Percentiles rank a stretch among this genome's conserved stretches.
Conservation (phyloP, 1,140 invertebrate species). For the Drosophila erecta region DNA sequence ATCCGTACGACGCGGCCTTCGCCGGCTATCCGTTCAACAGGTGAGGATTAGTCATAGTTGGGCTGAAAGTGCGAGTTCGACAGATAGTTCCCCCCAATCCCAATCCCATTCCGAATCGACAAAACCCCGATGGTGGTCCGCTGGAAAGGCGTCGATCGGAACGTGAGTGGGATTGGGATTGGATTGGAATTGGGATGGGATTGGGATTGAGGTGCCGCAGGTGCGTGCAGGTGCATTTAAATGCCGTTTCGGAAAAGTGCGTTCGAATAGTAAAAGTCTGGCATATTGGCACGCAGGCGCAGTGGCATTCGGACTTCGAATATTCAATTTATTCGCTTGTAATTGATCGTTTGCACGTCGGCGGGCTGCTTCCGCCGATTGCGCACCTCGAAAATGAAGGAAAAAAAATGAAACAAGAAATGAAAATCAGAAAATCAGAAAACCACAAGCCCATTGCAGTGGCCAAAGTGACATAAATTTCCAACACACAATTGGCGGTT, state of each 20-base stretch:
- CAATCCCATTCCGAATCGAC: not conserved
- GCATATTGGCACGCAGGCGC: conserved; percentile 60
- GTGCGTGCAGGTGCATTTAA: conserved; percentile 64
- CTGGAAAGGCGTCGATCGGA: conserved; percentile 60
- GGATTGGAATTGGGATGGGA: not conserved
- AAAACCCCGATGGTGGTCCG: conserved; percentile 69
- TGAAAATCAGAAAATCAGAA: not conserved
- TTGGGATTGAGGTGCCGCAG: conserved; percentile 25
- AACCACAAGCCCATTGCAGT: conserved; percentile 20
- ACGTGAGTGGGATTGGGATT: conserved; percentile 57
- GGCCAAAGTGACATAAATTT: conserved; percentile 69
- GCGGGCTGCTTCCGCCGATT: conserved; percentile 58
- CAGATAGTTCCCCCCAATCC: conserved; percentile 30
- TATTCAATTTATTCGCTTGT: conserved; percentile 76
- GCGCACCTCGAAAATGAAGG: conserved; percentile 19
- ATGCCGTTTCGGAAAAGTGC: conserved; percentile 43
- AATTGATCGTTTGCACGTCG: conserved; percentile 69
- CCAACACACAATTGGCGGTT: conserved; percentile 75
- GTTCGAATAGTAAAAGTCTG: conserved; percentile 61
- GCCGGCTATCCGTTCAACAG: conserved; percentile 96
- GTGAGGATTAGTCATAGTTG: conserved; percentile 87
- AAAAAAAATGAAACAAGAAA: not conserved
- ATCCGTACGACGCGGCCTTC: conserved; percentile 94
- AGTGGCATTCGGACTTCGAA: conserved; percentile 51
- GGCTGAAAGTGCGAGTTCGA: conserved; percentile 17